Base-by-base conservation (phyloP, 2,888 invertebrate species). In the Caenorhabditis sinica region DNA sequence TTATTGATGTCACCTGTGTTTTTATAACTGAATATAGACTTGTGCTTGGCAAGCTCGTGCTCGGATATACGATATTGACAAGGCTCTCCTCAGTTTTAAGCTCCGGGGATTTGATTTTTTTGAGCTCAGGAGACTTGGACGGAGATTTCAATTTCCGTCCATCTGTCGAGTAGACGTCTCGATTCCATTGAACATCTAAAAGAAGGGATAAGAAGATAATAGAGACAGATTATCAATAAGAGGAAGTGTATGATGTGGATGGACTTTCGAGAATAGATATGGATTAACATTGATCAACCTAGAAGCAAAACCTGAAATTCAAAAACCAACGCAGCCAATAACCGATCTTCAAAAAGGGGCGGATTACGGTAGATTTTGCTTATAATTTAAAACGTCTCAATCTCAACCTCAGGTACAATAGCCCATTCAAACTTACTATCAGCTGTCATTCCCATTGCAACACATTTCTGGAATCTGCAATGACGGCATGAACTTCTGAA, bases 171-270 rank as follows among this genome's bases (percentile, higher is more conserved):
- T 83, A 82, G 40, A 80, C 61, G 60, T 86, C 86, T 23, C 86
- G 82, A 68, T 86, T 86, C 82, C 79, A 83, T 69, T 86, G 86
- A 15, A 86, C 86, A 71, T 86, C 86, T 86, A 63, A 17, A 79
- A 60, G 20, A 23, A 68, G 20, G 4, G 17, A 66, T 5, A 58
- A 28, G 60, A 74, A 23, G 33, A 17, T 66, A 25, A 30, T 15
- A 30, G 40, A 17, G 20, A 43, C 0, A 51, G 43, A 61, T 43
- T 43, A 45, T 49, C 51, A 30, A 6, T 15, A 33, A 9, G 20
- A 40, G 71, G 36, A 58, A 43, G 45, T 49, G 45, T 66, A 23
- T 68, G 63, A 65, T 61, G 61, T 23, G 20, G 15, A 36, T 63
- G 36, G 36, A 63, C 36, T 43, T n/a, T 63, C 40, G 20, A 40